Base-by-base conservation (phyloP, 2,797 vertebrate genomes). In the Diceros bicornis region DNA sequence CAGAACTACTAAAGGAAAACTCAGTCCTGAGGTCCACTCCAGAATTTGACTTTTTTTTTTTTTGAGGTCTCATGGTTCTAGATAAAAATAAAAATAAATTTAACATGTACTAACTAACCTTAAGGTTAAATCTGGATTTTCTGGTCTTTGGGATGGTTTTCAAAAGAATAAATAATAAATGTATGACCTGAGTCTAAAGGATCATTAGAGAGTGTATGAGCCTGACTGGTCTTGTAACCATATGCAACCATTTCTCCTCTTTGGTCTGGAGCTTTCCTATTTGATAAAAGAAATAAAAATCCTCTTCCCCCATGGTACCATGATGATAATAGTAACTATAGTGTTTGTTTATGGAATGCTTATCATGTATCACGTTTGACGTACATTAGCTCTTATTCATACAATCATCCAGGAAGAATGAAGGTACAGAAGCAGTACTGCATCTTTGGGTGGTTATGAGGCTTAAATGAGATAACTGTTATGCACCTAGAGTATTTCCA, bases 101-200 rank as follows among this genome's bases (percentile, higher is more conserved):
- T 88, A 89, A 82, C 1, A 55, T 29, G 29, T 32, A 12, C 21
- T 34, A 23, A 59, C 86, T 72, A 69, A 72, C 93, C 55, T 94
- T 86, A 18, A 52, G n/a, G 11, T 47, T 10, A n/a, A 91, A 81
- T 85, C 4, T 41, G 11, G 59, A 9, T 93, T 85, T 90, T 79
- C 77, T 95, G 21, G 13, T 59, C 37, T 95, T 94, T 77, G 59
- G 44, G 50, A 10, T 94, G 25, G 69, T 93, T 91, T 92, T 93
- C 8, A 81, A 93, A 89, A 29, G 61, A 91, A 25, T 18, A 75
- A 75, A 66, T 52, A 37, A 47, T 50, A 50, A 50, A 72, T 16
- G 8, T 71, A 23, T 64, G 25, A 14, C 62, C 32, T 55, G 44
- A 69, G 1, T 74, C 18, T 86, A 52, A 81, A 71, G 23, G 34